A percentile compares a stretch with the other conserved stretches of the same genome.
phyloP scores from a whole-genome alignment of 2,797 vertebrate species.

The Synanceia verrucosa region DNA sequence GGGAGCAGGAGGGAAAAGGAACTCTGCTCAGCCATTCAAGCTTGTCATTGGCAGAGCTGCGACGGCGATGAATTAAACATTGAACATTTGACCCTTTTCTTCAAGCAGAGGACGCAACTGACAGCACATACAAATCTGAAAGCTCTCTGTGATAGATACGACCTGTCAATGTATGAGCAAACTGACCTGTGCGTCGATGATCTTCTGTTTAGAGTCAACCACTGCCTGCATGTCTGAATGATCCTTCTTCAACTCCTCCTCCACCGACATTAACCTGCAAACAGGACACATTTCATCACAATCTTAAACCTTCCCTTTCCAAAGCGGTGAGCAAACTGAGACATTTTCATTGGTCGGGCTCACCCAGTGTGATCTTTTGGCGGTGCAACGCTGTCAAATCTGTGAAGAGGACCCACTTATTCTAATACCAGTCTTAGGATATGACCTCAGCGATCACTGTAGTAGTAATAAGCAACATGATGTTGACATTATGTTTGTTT shows the following conservation, averaged over 20 bases:
- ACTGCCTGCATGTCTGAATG: slow-evolving; percentile 98
- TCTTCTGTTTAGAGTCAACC: slow-evolving; percentile 98
- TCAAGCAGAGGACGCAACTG: slow-evolving; percentile 25
- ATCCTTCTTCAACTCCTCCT: slow-evolving; percentile 98
- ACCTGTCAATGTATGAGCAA: background rate
- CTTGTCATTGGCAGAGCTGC: slow-evolving; percentile 38
- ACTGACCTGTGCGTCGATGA: slow-evolving; percentile 96
- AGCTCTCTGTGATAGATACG: too few species aligned
- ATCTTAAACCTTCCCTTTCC: too few species aligned
- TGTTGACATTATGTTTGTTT: too few species aligned
- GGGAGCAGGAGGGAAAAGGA: slow-evolving; percentile 1
- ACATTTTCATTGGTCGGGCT: too few species aligned
- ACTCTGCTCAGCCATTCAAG: slow-evolving; percentile 34
- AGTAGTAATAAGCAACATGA: too few species aligned
- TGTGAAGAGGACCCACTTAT: too few species aligned
- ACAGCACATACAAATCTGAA: slow-evolving; percentile 16
- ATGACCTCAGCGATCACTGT: too few species aligned
- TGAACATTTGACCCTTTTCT: slow-evolving; percentile 33
- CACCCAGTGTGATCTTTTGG: too few species aligned
- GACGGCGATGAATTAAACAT: slow-evolving; percentile 68
- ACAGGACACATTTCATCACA: too few species aligned
- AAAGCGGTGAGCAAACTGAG: too few species aligned
- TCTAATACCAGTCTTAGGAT: too few species aligned
- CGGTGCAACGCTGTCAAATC: too few species aligned
- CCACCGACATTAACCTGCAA: slow-evolving; percentile 95